Evolutionary conservation across 2,113 vertebrate genomes (phyloP).

Genomic region (Cyprinus carpio): DNA sequence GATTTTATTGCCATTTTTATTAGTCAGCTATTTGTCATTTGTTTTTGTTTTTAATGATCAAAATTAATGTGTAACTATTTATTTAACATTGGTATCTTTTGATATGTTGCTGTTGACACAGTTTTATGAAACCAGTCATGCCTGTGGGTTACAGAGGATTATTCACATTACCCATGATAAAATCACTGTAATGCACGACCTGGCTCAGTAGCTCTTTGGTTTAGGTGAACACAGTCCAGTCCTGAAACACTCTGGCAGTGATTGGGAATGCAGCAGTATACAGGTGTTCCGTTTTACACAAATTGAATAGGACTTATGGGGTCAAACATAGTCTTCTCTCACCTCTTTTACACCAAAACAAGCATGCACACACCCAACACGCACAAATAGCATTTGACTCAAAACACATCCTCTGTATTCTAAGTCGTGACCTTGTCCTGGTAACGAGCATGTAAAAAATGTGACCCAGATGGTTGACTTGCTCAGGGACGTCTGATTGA

Average conservation of each 20-base stretch:
- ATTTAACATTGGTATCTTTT: too few relatives aligned
- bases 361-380: neutral
- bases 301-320: constrained; percentile 60
- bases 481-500: constrained; percentile 73
- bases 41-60: too few relatives aligned
- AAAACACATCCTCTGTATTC: constrained; percentile 67
- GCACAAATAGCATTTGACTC: constrained; percentile 33
- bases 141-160: neutral
- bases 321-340: constrained; percentile 50
- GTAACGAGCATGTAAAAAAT: constrained; percentile 75
- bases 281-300: constrained; percentile 62
- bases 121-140: neutral
- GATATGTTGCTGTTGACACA: too few relatives aligned
- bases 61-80: too few relatives aligned
- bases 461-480: constrained; percentile 72
- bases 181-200: neutral
- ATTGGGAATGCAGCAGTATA: neutral
- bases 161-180: neutral
- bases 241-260: neutral
- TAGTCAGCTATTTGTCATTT: too few relatives aligned
- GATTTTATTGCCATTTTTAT: too few relatives aligned
- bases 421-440: constrained; percentile 69
- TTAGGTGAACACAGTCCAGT: neutral
- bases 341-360: neutral
- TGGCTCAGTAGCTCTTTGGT: neutral